These are phyloP conservation scores for Dromococcyx pavoninus DNA, from an alignment of 2,797 vertebrate genomes.

Conservation along the genomic window DNA sequence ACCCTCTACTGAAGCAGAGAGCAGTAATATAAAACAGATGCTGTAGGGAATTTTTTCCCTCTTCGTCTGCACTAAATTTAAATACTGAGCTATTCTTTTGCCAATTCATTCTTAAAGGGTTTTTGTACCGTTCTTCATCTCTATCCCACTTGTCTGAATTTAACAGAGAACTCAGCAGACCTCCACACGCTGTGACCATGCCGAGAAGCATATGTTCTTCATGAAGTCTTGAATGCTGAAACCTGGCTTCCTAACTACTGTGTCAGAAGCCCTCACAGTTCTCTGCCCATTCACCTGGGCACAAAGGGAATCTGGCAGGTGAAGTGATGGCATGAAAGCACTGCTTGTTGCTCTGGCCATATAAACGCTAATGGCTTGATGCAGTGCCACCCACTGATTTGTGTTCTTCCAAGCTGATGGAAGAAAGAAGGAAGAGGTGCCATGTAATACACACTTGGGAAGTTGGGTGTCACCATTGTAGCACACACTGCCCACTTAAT, in stretches of 20 bases:
- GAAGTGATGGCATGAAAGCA: not conserved
- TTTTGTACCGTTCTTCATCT: constrained; percentile 17
- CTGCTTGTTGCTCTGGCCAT: not conserved
- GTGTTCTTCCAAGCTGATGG: rapidly evolving
- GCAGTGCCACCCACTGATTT: not conserved
- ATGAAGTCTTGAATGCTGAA: not conserved
- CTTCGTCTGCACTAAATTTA: constrained; percentile 73
- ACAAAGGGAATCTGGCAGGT: not conserved
- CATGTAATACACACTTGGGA: not conserved
- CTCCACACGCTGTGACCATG: rapidly evolving
- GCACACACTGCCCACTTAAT: not conserved
- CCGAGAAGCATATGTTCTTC: rapidly evolving
- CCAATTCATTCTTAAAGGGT: constrained; percentile 74
- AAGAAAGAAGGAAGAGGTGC: not conserved
- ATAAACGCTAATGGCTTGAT: not conserved
- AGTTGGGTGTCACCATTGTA: not conserved
- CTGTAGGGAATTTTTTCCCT: constrained; percentile 60
- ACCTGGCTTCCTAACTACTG: not conserved
- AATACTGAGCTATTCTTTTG: constrained; percentile 62
- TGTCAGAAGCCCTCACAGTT: not conserved
- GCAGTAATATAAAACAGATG: constrained; percentile 78
- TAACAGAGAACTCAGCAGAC: not conserved
- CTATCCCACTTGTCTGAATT: not conserved
- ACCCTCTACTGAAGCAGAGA: constrained; percentile 58
- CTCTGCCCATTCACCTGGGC: not conserved